Conservation (phyloP, 2,113 vertebrate species). For the Sclerurus mexicanus region DNA sequence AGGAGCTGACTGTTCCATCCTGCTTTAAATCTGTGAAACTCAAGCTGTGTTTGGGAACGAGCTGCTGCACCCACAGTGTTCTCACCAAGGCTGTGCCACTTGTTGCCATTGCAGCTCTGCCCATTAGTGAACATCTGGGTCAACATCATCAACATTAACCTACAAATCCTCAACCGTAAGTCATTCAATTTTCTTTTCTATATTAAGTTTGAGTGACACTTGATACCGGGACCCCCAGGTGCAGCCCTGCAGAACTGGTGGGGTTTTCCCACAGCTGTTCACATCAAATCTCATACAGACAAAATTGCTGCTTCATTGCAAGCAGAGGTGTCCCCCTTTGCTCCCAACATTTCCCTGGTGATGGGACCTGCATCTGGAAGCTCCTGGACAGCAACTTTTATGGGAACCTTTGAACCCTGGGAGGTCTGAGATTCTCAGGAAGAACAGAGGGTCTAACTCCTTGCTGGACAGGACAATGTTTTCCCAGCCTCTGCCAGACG, state of each 20-base stretch:
- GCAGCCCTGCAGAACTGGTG: neutral
- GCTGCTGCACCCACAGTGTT: accelerated
- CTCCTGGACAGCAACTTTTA: neutral
- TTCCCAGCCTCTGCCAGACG: neutral
- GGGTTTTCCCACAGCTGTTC: too few relatives aligned
- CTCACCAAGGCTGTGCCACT: neutral
- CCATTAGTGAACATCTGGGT: constrained; percentile 37
- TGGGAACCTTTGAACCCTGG: accelerated
- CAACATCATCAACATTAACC: constrained; percentile 16
- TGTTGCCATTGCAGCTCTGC: constrained; percentile 47
- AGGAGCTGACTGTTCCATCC: neutral
- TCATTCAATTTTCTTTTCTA: neutral
- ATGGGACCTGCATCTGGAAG: neutral
- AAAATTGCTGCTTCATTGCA: neutral
- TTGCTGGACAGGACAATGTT: neutral
- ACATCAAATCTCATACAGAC: accelerated
- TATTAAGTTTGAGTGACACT: neutral
- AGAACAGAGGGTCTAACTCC: neutral
- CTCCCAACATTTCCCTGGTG: accelerated
- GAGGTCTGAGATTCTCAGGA: accelerated
- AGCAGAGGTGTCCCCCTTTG: neutral
- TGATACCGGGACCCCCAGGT: accelerated
- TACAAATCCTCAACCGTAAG: constrained; percentile 49
- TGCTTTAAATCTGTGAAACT: neutral
- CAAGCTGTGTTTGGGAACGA: accelerated